Conservation (phyloP, 2,797 vertebrate genomes). For the Anisognathus igniventris region DNA sequence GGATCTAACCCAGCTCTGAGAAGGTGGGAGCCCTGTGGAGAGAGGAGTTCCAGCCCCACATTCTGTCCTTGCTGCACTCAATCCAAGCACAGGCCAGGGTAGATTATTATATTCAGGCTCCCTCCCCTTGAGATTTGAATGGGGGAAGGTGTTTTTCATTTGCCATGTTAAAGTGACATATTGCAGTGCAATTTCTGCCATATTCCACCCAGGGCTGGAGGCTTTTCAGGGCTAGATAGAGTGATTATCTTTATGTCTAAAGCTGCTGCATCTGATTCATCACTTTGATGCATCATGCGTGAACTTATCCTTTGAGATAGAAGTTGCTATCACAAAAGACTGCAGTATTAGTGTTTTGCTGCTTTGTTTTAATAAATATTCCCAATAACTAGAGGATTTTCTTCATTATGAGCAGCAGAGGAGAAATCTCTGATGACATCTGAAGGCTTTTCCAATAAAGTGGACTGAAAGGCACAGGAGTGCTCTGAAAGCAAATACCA, state of each 20-base stretch:
- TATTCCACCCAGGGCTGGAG: constrained; percentile 37
- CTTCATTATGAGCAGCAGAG: constrained; percentile 40
- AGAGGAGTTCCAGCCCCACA: neutral
- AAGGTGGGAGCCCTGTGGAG: neutral
- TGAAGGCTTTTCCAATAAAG: constrained; percentile 53
- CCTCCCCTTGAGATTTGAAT: neutral
- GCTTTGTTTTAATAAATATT: constrained; percentile 53
- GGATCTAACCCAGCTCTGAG: neutral
- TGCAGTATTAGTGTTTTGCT: constrained; percentile 17
- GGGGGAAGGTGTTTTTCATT: constrained; percentile 19
- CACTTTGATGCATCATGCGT: constrained; percentile 48
- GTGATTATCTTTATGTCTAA: constrained; percentile 52
- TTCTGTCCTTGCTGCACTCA: neutral
- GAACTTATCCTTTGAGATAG: constrained; percentile 34
- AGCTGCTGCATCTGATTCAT: constrained; percentile 54
- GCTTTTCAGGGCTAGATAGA: constrained; percentile 32
- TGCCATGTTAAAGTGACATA: constrained; percentile 10
- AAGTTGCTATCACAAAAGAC: neutral
- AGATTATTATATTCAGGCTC: neutral
- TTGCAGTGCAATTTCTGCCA: constrained; percentile 19
- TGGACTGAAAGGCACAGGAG: neutral
- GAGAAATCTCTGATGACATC: constrained; percentile 46
- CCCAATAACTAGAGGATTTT: constrained; percentile 41
- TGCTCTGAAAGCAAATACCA: constrained; percentile 43
- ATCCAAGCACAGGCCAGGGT: neutral